phyloP scores from a whole-genome alignment of 2,113 vertebrate species.

The Alligator sinensis region DNA sequence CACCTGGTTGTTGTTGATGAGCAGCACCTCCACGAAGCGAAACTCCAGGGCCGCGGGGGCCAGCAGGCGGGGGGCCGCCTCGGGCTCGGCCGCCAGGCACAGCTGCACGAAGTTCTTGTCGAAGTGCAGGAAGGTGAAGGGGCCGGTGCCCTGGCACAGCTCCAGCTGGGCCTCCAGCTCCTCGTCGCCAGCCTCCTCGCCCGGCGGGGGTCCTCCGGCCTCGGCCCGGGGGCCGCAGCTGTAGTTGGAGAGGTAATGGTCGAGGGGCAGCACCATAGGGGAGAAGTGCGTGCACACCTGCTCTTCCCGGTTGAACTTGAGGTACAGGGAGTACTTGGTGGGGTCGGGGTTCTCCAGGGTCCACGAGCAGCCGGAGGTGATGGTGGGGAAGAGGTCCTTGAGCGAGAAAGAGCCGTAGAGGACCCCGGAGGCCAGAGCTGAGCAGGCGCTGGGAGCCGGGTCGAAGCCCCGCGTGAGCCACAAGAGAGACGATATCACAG shows the following conservation, averaged over 20 bases:
- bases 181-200: conserved; percentile 78
- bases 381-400: conserved; percentile 95
- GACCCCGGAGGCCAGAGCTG: conserved; percentile 94
- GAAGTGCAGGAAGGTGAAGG: conserved; percentile 93
- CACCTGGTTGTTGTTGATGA: conserved; percentile 94
- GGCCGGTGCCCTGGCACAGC: conserved; percentile 85
- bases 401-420: conserved; percentile 99
- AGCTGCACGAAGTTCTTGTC: conserved; percentile 99
- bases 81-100: conserved; percentile 86
- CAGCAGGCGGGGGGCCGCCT: conserved; percentile 78
- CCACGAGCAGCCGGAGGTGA: conserved; percentile 94
- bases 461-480: conserved; percentile 87
- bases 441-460: conserved; percentile 92
- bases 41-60: conserved; percentile 88
- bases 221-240: conserved; percentile 88
- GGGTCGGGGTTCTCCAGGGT: conserved; percentile 98
- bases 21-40: conserved; percentile 93
- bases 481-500: conserved; percentile 97
- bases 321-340: conserved; percentile 98
- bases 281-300: conserved; percentile 91
- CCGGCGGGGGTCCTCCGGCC: conserved; percentile 68
- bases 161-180: conserved; percentile 82
- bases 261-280: conserved; percentile 94
- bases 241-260: conserved; percentile 95
- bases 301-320: conserved; percentile 93